phyloP scores from a whole-genome alignment of 2,888 invertebrate species.

The Drosophila aldrichi region DNA sequence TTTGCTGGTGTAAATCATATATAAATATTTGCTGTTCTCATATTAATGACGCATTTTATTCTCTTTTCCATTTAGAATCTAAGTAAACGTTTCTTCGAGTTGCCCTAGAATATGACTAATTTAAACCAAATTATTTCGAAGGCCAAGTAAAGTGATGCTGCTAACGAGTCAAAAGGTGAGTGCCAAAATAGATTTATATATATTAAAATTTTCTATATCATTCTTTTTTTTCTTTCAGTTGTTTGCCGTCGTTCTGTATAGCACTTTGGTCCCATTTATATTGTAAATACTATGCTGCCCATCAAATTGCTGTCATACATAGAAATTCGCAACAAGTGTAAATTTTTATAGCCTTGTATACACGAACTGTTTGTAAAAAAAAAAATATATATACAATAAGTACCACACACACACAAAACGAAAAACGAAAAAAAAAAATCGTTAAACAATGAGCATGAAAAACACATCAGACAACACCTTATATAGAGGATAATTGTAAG shows the following conservation, averaged over 20 bases:
- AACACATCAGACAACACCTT: slow-evolving; percentile 17
- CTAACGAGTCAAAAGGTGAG: slow-evolving; percentile 48
- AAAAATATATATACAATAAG: slow-evolving; percentile 5
- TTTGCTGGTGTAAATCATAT: not conserved
- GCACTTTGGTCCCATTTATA: slow-evolving; percentile 51
- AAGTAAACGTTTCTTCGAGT: slow-evolving; percentile 52
- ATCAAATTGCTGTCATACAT: slow-evolving; percentile 69
- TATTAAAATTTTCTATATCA: not conserved
- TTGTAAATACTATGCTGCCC: slow-evolving; percentile 59
- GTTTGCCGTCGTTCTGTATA: slow-evolving; percentile 62
- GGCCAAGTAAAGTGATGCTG: slow-evolving; percentile 35
- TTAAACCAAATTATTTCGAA: slow-evolving; percentile 33
- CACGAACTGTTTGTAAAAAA: slow-evolving; percentile 58
- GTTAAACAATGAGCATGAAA: slow-evolving; percentile 12
- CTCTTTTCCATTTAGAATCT: slow-evolving; percentile 32
- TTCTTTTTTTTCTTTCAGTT: slow-evolving; percentile 49
- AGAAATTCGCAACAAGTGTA: slow-evolving; percentile 65
- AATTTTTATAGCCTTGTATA: slow-evolving; percentile 62
- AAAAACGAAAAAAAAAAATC: slow-evolving; percentile 5
- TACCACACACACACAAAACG: slow-evolving; percentile 1
- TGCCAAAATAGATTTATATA: too few species aligned
- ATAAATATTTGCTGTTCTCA: not conserved
- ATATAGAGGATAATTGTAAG: slow-evolving; percentile 48
- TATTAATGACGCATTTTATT: not conserved
- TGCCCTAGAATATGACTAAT: slow-evolving; percentile 30